A percentile compares a stretch with the other conserved stretches of the same genome.
phyloP scores from a whole-genome alignment of 2,888 invertebrate genomes.

The Drosophila kuntzei region DNA sequence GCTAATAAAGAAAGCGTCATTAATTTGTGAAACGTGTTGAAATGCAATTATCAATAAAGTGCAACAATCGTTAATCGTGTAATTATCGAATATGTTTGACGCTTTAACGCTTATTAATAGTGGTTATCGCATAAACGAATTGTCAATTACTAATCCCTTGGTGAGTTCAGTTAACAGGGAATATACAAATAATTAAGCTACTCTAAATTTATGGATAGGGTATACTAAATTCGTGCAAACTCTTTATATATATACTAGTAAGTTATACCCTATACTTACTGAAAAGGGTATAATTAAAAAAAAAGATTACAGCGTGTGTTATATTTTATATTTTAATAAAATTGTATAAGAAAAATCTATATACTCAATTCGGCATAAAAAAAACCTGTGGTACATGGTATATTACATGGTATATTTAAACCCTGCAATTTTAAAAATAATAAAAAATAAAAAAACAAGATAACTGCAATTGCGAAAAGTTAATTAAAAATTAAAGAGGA shows the following conservation, averaged over 20 bases:
- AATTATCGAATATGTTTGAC: conserved; percentile 9
- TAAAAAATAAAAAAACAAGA: too few relatives aligned
- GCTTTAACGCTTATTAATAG: background rate
- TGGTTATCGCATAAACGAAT: background rate
- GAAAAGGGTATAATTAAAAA: background rate
- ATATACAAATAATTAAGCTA: background rate
- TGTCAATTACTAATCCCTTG: background rate
- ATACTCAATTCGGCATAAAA: too few relatives aligned
- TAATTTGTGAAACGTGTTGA: background rate
- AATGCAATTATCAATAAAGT: conserved; percentile 18
- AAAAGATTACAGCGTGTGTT: background rate
- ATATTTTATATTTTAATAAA: too few relatives aligned
- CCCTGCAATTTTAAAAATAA: too few relatives aligned
- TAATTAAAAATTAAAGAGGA: background rate
- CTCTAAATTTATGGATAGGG: background rate
- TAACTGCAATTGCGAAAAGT: too few relatives aligned
- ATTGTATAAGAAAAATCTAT: too few relatives aligned
- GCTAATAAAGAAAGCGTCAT: conserved; percentile 14
- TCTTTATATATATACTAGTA: too few relatives aligned
- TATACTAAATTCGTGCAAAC: background rate
- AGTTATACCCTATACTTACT: background rate
- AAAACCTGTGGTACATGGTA: too few relatives aligned
- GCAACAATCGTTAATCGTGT: conserved; percentile 12
- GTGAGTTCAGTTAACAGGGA: background rate
- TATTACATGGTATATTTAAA: too few relatives aligned